phyloP scores from a whole-genome alignment of 2,113 vertebrate species.

The Eudorcas thomsonii region DNA sequence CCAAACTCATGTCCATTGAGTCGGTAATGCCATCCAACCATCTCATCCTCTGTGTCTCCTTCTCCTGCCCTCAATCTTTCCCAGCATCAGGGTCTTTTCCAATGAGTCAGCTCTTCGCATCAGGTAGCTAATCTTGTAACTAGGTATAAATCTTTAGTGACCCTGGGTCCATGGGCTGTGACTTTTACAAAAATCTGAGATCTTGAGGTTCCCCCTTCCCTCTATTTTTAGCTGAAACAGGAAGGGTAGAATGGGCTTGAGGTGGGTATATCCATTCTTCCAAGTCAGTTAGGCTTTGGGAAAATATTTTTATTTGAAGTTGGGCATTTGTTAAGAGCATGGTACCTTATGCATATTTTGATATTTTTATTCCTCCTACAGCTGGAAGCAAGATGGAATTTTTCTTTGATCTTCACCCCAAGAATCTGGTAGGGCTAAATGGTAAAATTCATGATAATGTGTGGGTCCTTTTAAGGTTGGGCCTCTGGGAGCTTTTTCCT shows the following conservation, averaged over 20 bases:
- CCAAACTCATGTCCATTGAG: background rate
- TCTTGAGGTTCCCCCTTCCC: background rate
- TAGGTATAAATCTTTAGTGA: background rate
- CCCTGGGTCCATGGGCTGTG: background rate
- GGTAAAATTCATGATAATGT: background rate
- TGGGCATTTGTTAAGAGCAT: background rate
- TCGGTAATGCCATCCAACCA: fast-evolving
- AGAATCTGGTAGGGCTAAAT: background rate
- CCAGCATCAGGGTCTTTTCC: background rate
- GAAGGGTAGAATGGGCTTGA: background rate
- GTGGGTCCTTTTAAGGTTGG: background rate
- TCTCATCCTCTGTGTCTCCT: background rate
- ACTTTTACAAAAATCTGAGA: background rate
- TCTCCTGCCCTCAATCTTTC: background rate
- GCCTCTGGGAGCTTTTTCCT: fast-evolving
- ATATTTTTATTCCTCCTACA: too few relatives aligned
- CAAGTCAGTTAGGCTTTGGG: background rate
- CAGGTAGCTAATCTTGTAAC: background rate
- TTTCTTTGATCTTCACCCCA: background rate
- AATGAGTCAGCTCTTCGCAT: fast-evolving
- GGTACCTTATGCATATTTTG: background rate
- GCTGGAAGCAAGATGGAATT: too few relatives aligned
- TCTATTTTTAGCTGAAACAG: background rate
- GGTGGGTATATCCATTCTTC: background rate
- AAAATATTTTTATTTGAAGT: background rate